phyloP scores from a whole-genome alignment of 2,888 invertebrate genomes.

The Cheilosia variabilis region DNA sequence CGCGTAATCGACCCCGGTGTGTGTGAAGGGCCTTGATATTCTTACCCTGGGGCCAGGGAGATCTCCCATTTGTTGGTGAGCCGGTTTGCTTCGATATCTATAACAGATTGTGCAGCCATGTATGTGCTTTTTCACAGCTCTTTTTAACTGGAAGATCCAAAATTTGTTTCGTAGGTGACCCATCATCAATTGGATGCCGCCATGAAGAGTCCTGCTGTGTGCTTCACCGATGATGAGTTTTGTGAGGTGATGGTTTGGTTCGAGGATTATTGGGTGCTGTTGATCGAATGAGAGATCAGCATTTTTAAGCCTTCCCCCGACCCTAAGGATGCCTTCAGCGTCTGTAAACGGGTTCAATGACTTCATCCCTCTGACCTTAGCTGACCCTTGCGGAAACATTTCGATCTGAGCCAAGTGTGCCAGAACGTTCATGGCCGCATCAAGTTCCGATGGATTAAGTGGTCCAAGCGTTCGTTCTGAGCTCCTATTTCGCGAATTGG shows the following conservation, averaged over 20 bases:
- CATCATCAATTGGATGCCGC: neutral
- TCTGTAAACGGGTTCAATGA: constrained; percentile 16
- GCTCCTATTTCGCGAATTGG: neutral
- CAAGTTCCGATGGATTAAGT: neutral
- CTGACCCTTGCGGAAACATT: neutral
- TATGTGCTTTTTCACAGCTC: too few species aligned
- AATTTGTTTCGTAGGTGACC: too few species aligned
- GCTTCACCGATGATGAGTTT: neutral
- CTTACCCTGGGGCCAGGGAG: neutral
- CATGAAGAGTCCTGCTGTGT: neutral
- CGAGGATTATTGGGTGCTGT: neutral
- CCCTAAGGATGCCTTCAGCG: neutral
- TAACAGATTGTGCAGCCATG: neutral
- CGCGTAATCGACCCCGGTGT: too few species aligned
- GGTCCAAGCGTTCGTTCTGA: constrained; percentile 3
- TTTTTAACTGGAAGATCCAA: too few species aligned
- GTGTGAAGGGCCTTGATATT: too few species aligned
- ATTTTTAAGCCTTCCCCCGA: neutral
- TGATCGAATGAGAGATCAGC: neutral
- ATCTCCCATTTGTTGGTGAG: neutral
- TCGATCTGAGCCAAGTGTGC: neutral
- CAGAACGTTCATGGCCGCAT: neutral
- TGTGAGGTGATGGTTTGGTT: neutral
- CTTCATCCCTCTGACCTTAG: neutral
- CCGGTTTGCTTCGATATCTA: neutral